Evolutionary conservation across 2,113 vertebrate genomes (phyloP).

Genomic region (Cryptomyrus ogoouensis): DNA sequence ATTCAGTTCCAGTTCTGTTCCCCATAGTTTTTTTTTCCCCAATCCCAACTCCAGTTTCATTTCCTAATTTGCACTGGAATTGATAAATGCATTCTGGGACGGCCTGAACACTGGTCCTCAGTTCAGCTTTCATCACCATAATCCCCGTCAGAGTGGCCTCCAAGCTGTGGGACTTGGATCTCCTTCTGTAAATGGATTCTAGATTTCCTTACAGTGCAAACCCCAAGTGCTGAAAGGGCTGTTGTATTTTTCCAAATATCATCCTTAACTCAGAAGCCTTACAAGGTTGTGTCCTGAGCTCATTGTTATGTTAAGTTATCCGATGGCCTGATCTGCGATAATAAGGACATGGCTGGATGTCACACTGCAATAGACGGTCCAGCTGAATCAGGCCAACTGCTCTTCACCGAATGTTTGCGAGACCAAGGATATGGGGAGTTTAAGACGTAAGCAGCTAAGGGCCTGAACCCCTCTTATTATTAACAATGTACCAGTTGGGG

Average conservation of each 20-base stretch:
- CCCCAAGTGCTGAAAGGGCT: background rate
- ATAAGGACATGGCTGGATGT: background rate
- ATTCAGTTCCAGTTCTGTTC: too few relatives aligned
- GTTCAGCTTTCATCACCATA: background rate
- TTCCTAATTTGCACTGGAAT: too few relatives aligned
- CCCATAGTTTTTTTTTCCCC: too few relatives aligned
- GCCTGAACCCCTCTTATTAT: background rate
- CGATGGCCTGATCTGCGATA: background rate
- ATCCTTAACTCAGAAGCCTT: background rate
- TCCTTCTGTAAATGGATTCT: background rate
- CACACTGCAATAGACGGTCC: too few relatives aligned
- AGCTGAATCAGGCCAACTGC: background rate
- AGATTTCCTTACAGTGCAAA: background rate
- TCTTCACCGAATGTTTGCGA: background rate
- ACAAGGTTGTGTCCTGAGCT: background rate
- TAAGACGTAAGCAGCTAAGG: background rate
- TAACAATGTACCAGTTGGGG: background rate
- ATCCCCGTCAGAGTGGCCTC: background rate
- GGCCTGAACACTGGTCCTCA: too few relatives aligned
- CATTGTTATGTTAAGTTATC: background rate
- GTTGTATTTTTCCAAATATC: background rate
- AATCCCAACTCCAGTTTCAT: too few relatives aligned
- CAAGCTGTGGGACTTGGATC: background rate
- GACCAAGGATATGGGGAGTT: background rate
- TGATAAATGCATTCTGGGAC: too few relatives aligned